Evolutionary conservation across 2,888 invertebrate species (phyloP).

Genomic region (Meiosimyza platycephala): DNA sequence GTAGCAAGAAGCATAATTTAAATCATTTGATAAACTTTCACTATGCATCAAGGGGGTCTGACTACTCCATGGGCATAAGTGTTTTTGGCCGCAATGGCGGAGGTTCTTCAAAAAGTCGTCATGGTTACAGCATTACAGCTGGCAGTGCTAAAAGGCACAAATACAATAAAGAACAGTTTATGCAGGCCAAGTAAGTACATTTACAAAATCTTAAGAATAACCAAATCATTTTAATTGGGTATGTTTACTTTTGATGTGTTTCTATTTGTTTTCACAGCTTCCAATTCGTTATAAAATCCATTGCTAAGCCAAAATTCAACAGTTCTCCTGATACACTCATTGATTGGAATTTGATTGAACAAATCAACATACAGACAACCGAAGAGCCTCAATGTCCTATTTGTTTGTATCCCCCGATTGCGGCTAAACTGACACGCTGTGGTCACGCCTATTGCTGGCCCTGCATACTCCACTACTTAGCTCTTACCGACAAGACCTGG

Average conservation of each 20-base stretch:
- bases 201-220: background rate
- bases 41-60: constrained; percentile 75
- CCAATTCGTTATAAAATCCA: constrained; percentile 91
- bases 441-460: constrained; percentile 98
- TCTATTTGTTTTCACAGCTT: constrained; percentile 74
- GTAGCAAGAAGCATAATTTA: constrained; percentile 91
- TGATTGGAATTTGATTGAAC: constrained; percentile 92
- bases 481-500: constrained; percentile 84
- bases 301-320: constrained; percentile 78
- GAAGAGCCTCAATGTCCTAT: constrained; percentile 88
- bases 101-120: constrained; percentile 43
- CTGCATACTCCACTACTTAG: constrained; percentile 91
- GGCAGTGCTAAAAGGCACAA: constrained; percentile 69
- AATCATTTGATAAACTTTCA: constrained; percentile 95
- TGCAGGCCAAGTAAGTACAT: constrained; percentile 88
- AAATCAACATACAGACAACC: constrained; percentile 80
- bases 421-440: constrained; percentile 92
- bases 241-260: background rate
- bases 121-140: constrained; percentile 37
- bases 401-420: constrained; percentile 86
- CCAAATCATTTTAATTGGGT: background rate
- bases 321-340: constrained; percentile 89
- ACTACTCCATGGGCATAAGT: constrained; percentile 52
- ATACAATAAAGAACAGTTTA: constrained; percentile 92
- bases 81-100: constrained; percentile 49